Evolutionary conservation across 2,113 vertebrate species (phyloP).

Genomic region (Parotia lawesii): DNA sequence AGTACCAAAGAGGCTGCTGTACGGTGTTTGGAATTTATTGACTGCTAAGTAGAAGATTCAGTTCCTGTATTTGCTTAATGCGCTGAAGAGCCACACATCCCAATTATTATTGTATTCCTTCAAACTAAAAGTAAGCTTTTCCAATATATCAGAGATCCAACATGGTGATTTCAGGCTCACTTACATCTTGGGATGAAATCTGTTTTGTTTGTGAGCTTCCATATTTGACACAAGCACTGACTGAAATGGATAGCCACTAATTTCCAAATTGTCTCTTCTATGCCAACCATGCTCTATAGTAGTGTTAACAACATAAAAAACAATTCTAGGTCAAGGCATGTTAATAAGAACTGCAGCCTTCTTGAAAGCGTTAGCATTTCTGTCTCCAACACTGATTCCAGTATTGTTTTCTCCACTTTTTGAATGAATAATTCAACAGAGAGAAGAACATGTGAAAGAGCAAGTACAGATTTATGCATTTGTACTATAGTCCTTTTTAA

Average conservation of each 20-base stretch:
- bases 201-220: not conserved
- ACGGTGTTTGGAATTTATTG: not conserved
- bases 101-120: not conserved
- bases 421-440: not conserved
- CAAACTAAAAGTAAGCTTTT: not conserved
- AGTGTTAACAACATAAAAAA: not conserved
- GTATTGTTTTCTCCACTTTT: not conserved
- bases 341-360: not conserved
- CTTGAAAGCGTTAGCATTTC: not conserved
- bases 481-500: not conserved
- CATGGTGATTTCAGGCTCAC: not conserved
- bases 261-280: not conserved
- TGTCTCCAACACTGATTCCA: not conserved
- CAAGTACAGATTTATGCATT: not conserved
- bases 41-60: not conserved
- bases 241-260: not conserved
- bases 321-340: not conserved
- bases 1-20: not conserved
- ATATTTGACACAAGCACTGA: not conserved
- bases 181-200: not conserved
- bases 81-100: not conserved
- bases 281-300: not conserved
- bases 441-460: not conserved
- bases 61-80: not conserved
- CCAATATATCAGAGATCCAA: not conserved